Conservation (phyloP, 1,140 invertebrate genomes). For the Plectus sambesii region DNA sequence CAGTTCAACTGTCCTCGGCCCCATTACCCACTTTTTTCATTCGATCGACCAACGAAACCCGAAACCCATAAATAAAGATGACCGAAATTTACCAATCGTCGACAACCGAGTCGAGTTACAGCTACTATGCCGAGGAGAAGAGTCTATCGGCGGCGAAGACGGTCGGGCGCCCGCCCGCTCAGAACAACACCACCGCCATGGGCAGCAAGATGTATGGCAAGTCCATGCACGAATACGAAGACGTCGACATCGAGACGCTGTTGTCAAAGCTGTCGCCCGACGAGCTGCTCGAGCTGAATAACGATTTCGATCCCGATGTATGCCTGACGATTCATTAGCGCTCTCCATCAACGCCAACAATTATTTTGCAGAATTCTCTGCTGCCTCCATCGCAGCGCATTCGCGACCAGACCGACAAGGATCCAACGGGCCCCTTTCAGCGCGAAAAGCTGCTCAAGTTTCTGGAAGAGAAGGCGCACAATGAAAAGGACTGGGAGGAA, state of each 20-base stretch:
- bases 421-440: conserved; percentile 83
- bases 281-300: conserved; percentile 89
- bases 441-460: conserved; percentile 91
- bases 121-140: conserved; percentile 29
- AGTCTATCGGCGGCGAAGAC: conserved; percentile 18
- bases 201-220: conserved; percentile 68
- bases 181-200: neutral
- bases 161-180: conserved; percentile 9
- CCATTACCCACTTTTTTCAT: too few species aligned
- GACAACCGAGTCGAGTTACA: too few species aligned
- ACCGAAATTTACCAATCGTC: too few species aligned
- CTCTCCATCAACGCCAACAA: conserved; percentile 10
- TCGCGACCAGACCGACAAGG: conserved; percentile 86
- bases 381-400: conserved; percentile 87
- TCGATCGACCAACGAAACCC: too few species aligned
- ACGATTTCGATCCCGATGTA: conserved; percentile 98
- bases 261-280: conserved; percentile 80
- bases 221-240: conserved; percentile 81
- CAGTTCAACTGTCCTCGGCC: too few species aligned
- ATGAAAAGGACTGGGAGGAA: conserved; percentile 93
- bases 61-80: too few species aligned
- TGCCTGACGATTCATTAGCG: conserved; percentile 48
- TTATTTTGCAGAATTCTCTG: conserved; percentile 68
- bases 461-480: conserved; percentile 89
- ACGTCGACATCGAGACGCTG: conserved; percentile 91